Evolutionary conservation across 2,888 invertebrate genomes (phyloP), one percentile per base, ranked within the genome.

Genomic region (Pyrrhia umbra): DNA sequence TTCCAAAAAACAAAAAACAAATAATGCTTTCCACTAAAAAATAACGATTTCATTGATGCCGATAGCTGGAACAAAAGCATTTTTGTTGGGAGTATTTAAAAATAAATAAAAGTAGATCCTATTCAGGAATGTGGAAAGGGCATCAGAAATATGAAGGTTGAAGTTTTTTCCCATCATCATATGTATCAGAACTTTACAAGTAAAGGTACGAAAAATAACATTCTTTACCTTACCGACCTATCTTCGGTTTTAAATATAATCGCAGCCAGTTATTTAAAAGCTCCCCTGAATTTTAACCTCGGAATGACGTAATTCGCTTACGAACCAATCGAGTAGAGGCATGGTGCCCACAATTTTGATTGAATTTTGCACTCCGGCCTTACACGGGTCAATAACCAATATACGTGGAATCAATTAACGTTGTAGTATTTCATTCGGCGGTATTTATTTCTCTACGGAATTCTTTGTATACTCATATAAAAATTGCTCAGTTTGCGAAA

Each of bases 281-380:
- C 10, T 39, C 16, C 13, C 16, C 6, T 16, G 42, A 52, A 40
- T 64, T 52, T 70, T 49, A 34, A 49, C 15, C 5, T 9, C n/a
- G 39, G 10, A 45, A 45, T 58, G 47, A 39, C 16, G 34, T 52
- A 57, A 52, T 60, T 59, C 21, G 23, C 37, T 40, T 25, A 46
- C 34, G 25, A 34, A 37, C 50, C 25, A 23, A 55, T 46, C n/a
- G 20, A 58, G 52, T 34, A n/a, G 34, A 42, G 18, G 59, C 15
- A 15, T 34, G 37, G 54, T 10, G 6, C 20, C 50, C 46, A 34
- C 61, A 49, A 40, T 59, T 71, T 43, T 70, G 60, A 70, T 70
- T 70, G 66, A 71, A 49, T 71, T 59, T 66, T 23, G 50, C 30
- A 51, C 55, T 42, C 13, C 2, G 0, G 46, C 59, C 20, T 59